A percentile compares a stretch with the other conserved stretches of the same genome.
phyloP scores from a whole-genome alignment of 2,888 invertebrate genomes.

The Tipula lateralis region DNA sequence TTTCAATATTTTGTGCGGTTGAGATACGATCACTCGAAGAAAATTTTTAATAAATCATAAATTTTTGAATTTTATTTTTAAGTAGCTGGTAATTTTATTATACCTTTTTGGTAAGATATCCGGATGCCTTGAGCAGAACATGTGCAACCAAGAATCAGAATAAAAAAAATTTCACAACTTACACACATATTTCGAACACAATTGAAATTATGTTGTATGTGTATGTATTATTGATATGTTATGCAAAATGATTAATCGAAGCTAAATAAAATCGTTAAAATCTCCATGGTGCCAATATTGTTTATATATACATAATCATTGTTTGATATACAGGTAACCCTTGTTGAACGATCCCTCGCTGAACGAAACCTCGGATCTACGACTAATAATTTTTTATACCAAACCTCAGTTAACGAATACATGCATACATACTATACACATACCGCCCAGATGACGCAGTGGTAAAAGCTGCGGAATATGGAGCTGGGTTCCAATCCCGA shows the following conservation, averaged over 20 bases:
- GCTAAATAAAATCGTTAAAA: slow-evolving; percentile 19
- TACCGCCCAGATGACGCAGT: no score
- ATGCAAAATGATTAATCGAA: neutral
- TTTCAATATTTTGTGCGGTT: neutral
- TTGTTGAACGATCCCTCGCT: no score
- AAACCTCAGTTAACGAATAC: neutral
- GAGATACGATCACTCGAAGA: neutral
- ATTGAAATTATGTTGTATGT: neutral
- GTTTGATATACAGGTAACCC: neutral
- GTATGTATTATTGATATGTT: neutral
- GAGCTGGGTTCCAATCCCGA: no score
- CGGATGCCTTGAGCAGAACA: neutral
- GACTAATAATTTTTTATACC: no score
- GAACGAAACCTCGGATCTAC: no score
- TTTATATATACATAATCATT: neutral
- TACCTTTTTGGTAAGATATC: neutral
- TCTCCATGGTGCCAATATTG: neutral
- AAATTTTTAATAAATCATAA: neutral
- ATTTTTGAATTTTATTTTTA: neutral
- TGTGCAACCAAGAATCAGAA: slow-evolving; percentile 14
- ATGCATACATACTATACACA: no score
- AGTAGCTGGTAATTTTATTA: slow-evolving; percentile 1
- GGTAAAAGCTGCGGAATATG: no score
- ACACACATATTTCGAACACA: neutral
- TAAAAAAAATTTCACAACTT: neutral